These are phyloP conservation scores for Lethrus apterus DNA, from an alignment of 1,140 invertebrate genomes.

Conservation along the genomic window DNA sequence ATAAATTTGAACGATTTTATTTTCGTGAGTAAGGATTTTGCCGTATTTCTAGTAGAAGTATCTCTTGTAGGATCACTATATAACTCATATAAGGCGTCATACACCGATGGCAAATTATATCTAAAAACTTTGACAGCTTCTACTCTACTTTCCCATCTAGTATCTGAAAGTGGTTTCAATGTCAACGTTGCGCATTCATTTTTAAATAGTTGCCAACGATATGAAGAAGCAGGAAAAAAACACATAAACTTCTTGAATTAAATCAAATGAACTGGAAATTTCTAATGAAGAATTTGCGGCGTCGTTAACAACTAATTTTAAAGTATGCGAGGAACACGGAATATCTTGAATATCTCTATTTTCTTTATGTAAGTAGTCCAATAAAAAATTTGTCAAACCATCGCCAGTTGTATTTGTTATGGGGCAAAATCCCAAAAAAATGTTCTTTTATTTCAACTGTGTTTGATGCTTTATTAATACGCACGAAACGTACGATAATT, in stretches of 20 bases:
- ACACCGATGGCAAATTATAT: neutral
- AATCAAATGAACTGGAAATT: conserved; percentile 19
- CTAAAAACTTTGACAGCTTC: conserved; percentile 16
- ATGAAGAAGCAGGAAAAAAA: conserved; percentile 18
- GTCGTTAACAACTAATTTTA: conserved; percentile 26
- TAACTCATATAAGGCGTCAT: conserved; percentile 2
- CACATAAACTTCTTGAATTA: conserved; percentile 19
- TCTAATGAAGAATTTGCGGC: conserved; percentile 16
- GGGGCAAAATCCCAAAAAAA: conserved; percentile 21
- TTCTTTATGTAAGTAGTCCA: conserved; percentile 7
- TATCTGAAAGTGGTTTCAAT: conserved; percentile 21
- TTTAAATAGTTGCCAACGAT: conserved; percentile 14
- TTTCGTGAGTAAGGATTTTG: conserved; percentile 5
- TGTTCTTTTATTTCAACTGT: conserved; percentile 15
- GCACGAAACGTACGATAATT: conserved; percentile 16
- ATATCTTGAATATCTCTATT: conserved; percentile 26
- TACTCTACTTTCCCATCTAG: conserved; percentile 21
- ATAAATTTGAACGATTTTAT: conserved; percentile 18
- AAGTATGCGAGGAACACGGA: conserved; percentile 23
- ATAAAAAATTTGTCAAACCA: conserved; percentile 18
- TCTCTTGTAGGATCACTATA: neutral
- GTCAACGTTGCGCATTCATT: conserved; percentile 17
- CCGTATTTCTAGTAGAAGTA: conserved; percentile 6
- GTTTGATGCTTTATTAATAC: conserved; percentile 10
- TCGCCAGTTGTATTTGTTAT: conserved; percentile 16